These are phyloP conservation scores for Hydroisotoma schaefferi DNA, from an alignment of 2,888 invertebrate species.

Conservation along the genomic window DNA sequence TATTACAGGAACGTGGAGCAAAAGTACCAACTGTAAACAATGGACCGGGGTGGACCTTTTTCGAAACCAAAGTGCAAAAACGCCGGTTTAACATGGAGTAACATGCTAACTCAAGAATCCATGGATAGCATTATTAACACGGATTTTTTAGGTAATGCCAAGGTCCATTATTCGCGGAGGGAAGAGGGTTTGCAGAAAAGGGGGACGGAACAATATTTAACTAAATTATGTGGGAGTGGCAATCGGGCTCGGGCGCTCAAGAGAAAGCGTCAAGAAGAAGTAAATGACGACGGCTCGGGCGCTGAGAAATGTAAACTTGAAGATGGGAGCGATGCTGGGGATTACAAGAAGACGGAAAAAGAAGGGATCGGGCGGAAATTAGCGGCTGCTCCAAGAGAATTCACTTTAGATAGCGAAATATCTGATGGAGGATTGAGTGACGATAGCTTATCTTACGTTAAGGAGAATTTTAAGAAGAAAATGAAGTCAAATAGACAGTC, in stretches of 20 bases:
- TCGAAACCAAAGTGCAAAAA: too few species aligned
- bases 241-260: background rate
- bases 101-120: too few species aligned
- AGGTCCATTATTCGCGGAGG: background rate
- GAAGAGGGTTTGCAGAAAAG: background rate
- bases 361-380: background rate
- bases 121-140: too few species aligned
- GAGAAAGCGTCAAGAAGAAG: background rate
- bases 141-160: too few species aligned
- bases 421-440: conserved; percentile 2
- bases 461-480: background rate
- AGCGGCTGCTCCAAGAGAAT: background rate
- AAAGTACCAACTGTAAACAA: too few species aligned
- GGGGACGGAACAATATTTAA: background rate
- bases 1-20: too few species aligned
- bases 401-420: background rate
- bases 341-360: background rate
- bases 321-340: background rate
- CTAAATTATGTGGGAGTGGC: background rate
- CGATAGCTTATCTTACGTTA: background rate
- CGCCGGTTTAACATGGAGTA: too few species aligned
- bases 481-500: background rate
- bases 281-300: background rate
- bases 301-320: background rate
- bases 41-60: too few species aligned